Base-by-base conservation (phyloP, 2,888 invertebrate genomes). In the Melanophora roralis region DNA sequence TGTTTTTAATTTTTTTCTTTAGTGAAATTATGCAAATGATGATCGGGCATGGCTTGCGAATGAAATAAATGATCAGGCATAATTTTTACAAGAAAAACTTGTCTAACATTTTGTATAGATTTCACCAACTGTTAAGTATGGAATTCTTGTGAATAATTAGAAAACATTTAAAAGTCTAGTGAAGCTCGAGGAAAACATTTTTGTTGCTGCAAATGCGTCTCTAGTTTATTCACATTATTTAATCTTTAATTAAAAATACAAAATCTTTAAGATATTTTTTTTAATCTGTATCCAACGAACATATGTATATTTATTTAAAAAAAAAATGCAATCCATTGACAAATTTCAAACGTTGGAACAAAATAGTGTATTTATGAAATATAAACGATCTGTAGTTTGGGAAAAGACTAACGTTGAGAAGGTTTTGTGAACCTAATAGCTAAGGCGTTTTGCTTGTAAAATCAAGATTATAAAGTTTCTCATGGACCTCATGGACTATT, bases 121-220 rank as follows among this genome's bases (percentile, higher is more conserved):
- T 64, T 64, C 60, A 36, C 62, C 72, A 72, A 72, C 62, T 72
- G 72, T 72, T 72, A 64, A 67, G 45, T 53, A 5, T 55, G 62
- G 36, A 34, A 62, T 53, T 53, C 62, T 47, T 62, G n/a, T 16
- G 21, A 51, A 43, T 6, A 16, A 27, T 27, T 6, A 62, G 11
- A 43, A 45, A 43, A 32, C 14, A 57, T 53, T 57, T 38, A 36
- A 27, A 14, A 32, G 51, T 74, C 43, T 67, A 38, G 62, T 21
- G 34, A 1, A 19, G 12, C 57, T 14, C 11, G 19, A 21, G 38
- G 19, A 40, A 64, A 45, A 64, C 53, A 59, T 23, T 43, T 67
- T 59, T 67, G 67, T 74, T 67, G 59, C 36, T 43, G 51, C 21
- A 51, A 6, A 49, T 16, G 8, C 23, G 43, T 51, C 43, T 74